Evolutionary conservation across 2,113 vertebrate genomes (phyloP).

Genomic region (Fregetta grallaria): DNA sequence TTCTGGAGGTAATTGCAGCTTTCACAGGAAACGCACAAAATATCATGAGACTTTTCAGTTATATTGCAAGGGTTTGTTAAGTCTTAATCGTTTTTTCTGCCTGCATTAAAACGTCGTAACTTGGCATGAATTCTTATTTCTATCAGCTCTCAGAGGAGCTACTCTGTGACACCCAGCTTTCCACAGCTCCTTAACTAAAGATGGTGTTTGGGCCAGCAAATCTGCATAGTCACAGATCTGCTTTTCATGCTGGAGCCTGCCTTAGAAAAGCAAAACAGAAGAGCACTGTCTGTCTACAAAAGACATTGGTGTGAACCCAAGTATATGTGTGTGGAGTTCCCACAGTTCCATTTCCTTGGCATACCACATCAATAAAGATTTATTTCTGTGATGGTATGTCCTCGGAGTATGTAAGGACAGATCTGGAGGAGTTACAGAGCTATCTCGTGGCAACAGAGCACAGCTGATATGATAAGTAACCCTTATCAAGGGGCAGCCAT

Average conservation of each 20-base stretch:
- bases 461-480: not conserved
- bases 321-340: not conserved
- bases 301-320: conserved; percentile 2
- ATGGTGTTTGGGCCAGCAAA: conserved; percentile 16
- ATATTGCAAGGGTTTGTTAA: not conserved
- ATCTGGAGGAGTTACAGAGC: conserved; percentile 12
- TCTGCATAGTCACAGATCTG: conserved; percentile 51
- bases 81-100: conserved; percentile 43
- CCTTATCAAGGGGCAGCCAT: not conserved
- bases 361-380: not conserved
- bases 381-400: not conserved
- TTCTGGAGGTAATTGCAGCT: not conserved
- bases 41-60: conserved; percentile 9
- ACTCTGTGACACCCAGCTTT: conserved; percentile 17
- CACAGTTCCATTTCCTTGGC: conserved; percentile 9
- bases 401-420: not conserved
- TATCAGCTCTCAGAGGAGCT: not conserved
- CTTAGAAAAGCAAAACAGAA: conserved; percentile 35
- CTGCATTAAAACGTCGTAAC: not conserved
- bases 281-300: not conserved
- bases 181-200: conserved; percentile 16
- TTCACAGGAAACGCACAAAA: not conserved
- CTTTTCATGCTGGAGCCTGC: conserved; percentile 18
- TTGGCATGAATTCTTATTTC: conserved; percentile 27
- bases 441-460: not conserved